Evolutionary conservation across 2,113 vertebrate genomes (phyloP), one percentile per base, ranked within the genome.

Genomic region (Podarcis raffonei): DNA sequence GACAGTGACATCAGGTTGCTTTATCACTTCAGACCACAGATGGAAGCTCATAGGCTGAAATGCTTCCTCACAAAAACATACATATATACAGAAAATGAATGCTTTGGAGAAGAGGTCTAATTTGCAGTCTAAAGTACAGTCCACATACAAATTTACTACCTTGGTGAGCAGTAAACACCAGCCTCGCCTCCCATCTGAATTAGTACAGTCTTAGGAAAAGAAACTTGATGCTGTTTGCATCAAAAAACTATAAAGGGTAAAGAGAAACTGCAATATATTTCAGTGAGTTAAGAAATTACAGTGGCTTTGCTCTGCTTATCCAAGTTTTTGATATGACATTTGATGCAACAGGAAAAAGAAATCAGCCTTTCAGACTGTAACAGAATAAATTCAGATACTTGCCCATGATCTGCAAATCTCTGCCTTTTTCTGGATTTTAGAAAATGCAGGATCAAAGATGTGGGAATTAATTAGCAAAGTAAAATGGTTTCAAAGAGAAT

Each of bases 361-460:
- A 32, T 65, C 30, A n/a, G 9, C 32, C 22, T 75, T 90, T 74
- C 69, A 84, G 53, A 25, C 39, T n/a, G 81, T 25, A 68, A 86
- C 37, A 84, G 75, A 88, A 74, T 62, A 35, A 84, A 6, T 80
- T 23, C 57, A 13, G 9, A 30, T 2, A 25, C 86, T 83, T 85
- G 48, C 53, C 15, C 20, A 69, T 7, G 15, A 48, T 8, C 25
- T 83, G 37, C 6, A 32, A 37, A 66, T 39, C 13, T 11, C 59
- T 68, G 35, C 20, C 6, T 86, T 48, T 79, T 48, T 82, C 62
- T 62, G 25, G 57, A 39, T 42, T 53, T 84, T n/a, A 42, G 30
- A 57, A 85, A 85, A 65, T 62, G 53, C 53, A 85, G 53, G 32
- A 76, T 65, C 16, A 86, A 59, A 86, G 87, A 83, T 82, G 30